Base-by-base conservation (phyloP, 2,888 invertebrate genomes). In the Agrilus mali region DNA sequence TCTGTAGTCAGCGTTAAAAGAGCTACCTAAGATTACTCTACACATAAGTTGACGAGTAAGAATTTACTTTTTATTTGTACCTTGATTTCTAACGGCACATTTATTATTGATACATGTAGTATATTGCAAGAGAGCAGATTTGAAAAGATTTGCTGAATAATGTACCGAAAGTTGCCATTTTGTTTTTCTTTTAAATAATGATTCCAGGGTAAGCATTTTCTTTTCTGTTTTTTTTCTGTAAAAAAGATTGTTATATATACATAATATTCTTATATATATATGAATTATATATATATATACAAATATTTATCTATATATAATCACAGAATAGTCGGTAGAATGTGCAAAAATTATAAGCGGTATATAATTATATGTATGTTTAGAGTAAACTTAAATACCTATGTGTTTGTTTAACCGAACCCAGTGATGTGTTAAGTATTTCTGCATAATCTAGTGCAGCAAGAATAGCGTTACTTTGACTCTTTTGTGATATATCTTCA, bases 351-450 rank as follows among this genome's bases (percentile, higher is more conserved):
- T 46, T 48, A 48, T 48, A 48, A 46, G 46, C 48, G 44, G 42
- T 47, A 47, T 47, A 42, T 45, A 45, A 38, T 39, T 46, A 42
- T 39, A 44, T 44, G 48, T 48, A 46, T 48, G 44, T 48, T 48
- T 48, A 48, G 48, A 46, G 44, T 46, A 41, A 38, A 46, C 46
- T 46, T 27, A 27, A 46, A 44, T 44, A 46, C 38, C 42, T 44
- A 13, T 37, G 37, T 46, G 42, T 46, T 44, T 38, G 33, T 46
- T 46, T 14, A 46, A 50, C 47, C 47, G 53, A 53, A 57, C 60
- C 57, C 60, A 63, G 65, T 65, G 65, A 65, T 65, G 65, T 65
- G 59, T 64, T 57, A 60, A 65, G 64, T 63, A 64, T 65, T 64
- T 61, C 59, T 59, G 57, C 60, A 57, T 47, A 47, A 50, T 43